These are phyloP conservation scores for Arvicanthis niloticus DNA, from an alignment of 2,113 vertebrate species.

Conservation along the genomic window DNA sequence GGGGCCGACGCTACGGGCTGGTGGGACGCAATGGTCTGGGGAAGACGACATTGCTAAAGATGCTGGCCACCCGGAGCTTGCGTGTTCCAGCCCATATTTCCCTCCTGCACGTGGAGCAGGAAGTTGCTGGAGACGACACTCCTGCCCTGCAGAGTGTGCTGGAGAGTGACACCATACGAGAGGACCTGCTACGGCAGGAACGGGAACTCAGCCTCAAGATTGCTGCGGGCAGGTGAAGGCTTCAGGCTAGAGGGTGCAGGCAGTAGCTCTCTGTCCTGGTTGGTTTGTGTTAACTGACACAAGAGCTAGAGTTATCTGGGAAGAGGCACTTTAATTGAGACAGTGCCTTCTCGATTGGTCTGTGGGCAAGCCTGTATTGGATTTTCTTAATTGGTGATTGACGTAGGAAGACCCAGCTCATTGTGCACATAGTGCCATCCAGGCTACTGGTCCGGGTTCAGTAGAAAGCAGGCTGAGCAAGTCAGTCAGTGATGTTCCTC, in stretches of 20 bases:
- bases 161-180: constrained; percentile 93
- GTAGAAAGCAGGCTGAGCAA: background rate
- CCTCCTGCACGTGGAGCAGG: constrained; percentile 98
- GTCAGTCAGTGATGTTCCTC: background rate
- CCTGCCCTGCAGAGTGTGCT: constrained; percentile 95
- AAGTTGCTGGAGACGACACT: constrained; percentile 96
- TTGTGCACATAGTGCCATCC: too few relatives aligned
- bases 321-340: background rate
- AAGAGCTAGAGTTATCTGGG: background rate
- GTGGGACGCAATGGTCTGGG: constrained; percentile 97
- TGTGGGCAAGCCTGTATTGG: background rate
- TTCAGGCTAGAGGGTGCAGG: background rate
- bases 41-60: constrained; percentile 98
- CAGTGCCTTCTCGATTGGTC: background rate
- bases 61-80: constrained; percentile 95
- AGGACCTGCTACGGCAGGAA: constrained; percentile 92
- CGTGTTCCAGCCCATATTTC: constrained; percentile 96
- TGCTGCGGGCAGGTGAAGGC: constrained; percentile 91
- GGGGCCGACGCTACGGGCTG: constrained; percentile 95
- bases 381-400: background rate
- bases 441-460: background rate
- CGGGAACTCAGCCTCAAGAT: constrained; percentile 90
- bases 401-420: background rate
- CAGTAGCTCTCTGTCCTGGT: background rate
- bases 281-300: background rate